phyloP scores from a whole-genome alignment of 2,797 vertebrate species.

The Acanthurus leucopareius region DNA sequence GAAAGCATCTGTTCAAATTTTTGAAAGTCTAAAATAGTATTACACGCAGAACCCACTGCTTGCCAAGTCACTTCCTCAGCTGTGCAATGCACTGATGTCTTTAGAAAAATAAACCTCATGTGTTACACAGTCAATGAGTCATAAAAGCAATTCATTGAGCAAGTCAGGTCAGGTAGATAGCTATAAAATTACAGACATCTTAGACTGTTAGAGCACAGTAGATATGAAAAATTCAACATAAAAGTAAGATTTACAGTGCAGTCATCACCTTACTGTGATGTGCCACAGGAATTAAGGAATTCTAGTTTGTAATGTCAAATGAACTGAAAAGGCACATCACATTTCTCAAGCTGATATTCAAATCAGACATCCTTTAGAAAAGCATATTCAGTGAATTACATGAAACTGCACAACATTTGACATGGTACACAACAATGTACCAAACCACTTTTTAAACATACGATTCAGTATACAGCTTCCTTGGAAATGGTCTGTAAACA shows the following conservation, averaged over 20 bases:
- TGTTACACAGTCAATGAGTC: conserved; percentile 51
- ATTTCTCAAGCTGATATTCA: conserved; percentile 69
- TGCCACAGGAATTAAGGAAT: conserved; percentile 20
- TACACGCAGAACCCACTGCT: conserved; percentile 17
- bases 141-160: conserved; percentile 52
- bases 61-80: conserved; percentile 22
- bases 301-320: conserved; percentile 49
- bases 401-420: conserved; percentile 45
- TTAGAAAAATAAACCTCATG: conserved; percentile 68
- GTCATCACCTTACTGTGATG: conserved; percentile 43
- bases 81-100: conserved; percentile 30
- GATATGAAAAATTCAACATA: conserved; percentile 47
- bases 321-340: conserved; percentile 83
- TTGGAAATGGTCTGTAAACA: conserved; percentile 28
- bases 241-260: conserved; percentile 49
- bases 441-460: conserved; percentile 23
- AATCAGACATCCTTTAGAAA: conserved; percentile 56
- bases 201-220: conserved; percentile 59
- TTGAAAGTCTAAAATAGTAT: conserved; percentile 19
- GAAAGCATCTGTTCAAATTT: background rate
- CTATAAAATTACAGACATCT: conserved; percentile 71
- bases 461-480: conserved; percentile 5
- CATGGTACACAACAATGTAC: conserved; percentile 52
- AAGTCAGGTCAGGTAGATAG: conserved; percentile 51
- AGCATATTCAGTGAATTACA: conserved; percentile 47